Conservation (phyloP, 1,140 invertebrate genomes). For the Calliphora vicina region DNA sequence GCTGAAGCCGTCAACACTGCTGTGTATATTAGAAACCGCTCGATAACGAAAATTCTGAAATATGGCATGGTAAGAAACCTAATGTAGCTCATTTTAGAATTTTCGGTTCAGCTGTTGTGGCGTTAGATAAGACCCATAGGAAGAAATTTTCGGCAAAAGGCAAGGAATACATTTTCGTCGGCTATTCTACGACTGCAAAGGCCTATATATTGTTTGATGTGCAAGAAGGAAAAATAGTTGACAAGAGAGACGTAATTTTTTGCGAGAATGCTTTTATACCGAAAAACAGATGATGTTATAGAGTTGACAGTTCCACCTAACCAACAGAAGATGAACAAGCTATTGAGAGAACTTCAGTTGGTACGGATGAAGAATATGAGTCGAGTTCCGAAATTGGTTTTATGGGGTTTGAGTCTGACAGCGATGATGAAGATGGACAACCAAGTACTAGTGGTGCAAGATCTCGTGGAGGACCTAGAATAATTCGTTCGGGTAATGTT, state of each 20-base stretch:
- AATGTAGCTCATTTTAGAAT: constrained; percentile 54
- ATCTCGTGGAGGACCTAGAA: neutral
- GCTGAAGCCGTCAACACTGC: constrained; percentile 46
- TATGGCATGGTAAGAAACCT: constrained; percentile 48
- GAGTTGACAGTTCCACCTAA: neutral
- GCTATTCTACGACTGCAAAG: constrained; percentile 60
- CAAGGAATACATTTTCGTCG: constrained; percentile 60
- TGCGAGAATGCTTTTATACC: constrained; percentile 49
- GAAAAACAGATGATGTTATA: neutral
- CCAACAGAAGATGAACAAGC: neutral
- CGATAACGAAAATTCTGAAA: constrained; percentile 38
- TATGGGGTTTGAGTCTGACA: neutral
- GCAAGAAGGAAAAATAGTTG: constrained; percentile 44
- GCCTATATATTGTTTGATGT: constrained; percentile 58
- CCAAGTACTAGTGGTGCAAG: too few relatives aligned
- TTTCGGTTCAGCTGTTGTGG: constrained; percentile 55
- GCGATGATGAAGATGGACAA: neutral
- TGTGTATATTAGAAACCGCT: constrained; percentile 28
- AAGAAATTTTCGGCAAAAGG: constrained; percentile 52
- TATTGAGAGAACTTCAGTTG: neutral
- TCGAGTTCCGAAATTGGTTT: neutral
- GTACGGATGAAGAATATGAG: neutral
- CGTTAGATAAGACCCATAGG: constrained; percentile 58
- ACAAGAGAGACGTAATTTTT: constrained; percentile 63
- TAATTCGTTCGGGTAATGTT: neutral